A percentile compares a stretch with the other conserved stretches of the same genome.
These are phyloP conservation scores for Thunnus thynnus DNA, from an alignment of 2,113 vertebrate genomes.

Conservation along the genomic window DNA sequence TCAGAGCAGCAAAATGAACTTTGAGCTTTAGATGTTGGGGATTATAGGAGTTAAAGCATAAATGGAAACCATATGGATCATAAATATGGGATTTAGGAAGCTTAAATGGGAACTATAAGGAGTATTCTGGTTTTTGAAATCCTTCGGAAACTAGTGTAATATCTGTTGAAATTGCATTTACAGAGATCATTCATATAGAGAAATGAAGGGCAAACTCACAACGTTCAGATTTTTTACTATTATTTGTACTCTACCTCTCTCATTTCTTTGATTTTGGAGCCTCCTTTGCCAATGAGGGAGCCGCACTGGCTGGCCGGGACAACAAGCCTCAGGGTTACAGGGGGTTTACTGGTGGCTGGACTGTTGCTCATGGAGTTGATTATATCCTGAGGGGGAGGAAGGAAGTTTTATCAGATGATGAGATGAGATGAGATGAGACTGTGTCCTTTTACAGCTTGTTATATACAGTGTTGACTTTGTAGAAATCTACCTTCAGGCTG, in stretches of 20 bases:
- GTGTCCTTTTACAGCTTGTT: neutral
- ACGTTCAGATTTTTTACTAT: no score
- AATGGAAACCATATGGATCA: conserved; percentile 11
- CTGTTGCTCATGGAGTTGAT: conserved; percentile 99
- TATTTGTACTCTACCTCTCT: conserved; percentile 88
- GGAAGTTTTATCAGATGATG: neutral
- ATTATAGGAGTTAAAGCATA: conserved; percentile 26
- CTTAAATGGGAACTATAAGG: conserved; percentile 3
- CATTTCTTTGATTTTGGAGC: conserved; percentile 99
- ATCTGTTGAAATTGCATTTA: neutral
- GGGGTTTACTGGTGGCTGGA: conserved; percentile 97
- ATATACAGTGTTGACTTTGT: neutral
- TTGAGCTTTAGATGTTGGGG: no score
- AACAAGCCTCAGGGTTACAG: conserved; percentile 93
- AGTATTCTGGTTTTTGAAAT: neutral
- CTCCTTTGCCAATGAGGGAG: conserved; percentile 97
- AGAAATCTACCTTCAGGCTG: neutral
- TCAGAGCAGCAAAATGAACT: neutral
- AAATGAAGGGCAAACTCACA: neutral
- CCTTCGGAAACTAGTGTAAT: neutral
- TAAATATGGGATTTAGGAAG: conserved; percentile 9
- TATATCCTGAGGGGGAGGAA: conserved; percentile 88
- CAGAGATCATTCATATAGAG: neutral
- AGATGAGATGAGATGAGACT: no score
- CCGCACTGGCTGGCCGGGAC: conserved; percentile 97